Evolutionary conservation across 2,888 invertebrate species (phyloP), one percentile per base, ranked within the genome.

Genomic region (Zygothrica quintamaculata): DNA sequence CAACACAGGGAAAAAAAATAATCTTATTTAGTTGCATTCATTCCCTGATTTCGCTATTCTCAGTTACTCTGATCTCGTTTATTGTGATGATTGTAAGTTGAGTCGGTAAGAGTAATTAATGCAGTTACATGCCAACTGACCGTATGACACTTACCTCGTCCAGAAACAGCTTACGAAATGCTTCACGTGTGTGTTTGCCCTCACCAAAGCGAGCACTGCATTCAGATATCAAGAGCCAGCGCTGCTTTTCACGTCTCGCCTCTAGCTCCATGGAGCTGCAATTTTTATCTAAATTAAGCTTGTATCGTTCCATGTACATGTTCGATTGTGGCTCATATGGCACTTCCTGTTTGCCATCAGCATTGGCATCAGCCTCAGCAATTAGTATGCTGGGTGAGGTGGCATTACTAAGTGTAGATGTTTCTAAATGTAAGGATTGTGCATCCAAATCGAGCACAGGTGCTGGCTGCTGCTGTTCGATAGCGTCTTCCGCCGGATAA

Each of bases 191-290:
- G 70, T 91, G 91, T 70, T 90, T 91, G 2, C 90, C 90, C 80
- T 91, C 91, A 43, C 90, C 90, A 40, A 91, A 81, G 59, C 88
- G 80, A 9, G 90, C 89, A 72, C 91, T 90, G 72, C 91, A 91
- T 65, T 91, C 91, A 9, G 91, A 91, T 76, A 91, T 91, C 61
- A 91, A 74, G 11, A 91, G 78, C 91, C 91, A 91, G 29, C 91
- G 90, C 31, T 90, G 87, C 69, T 91, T 91, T 74, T 91, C 91
- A 42, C 91, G 89, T 56, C 89, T 86, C 57, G 89, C 91, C 74
- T 91, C 91, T 67, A 91, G 68, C 74, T 91, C 91, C 91, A 91
- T 91, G 18, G 88, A 85, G 77, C 91, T 91, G 73, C 88, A 91
- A 74, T 90, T 90, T 75, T 88, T 89, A 87, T 90, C 91, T 81